These are phyloP conservation scores for Pogonognathellus flavescens DNA, from an alignment of 1,140 invertebrate species.

Conservation along the genomic window DNA sequence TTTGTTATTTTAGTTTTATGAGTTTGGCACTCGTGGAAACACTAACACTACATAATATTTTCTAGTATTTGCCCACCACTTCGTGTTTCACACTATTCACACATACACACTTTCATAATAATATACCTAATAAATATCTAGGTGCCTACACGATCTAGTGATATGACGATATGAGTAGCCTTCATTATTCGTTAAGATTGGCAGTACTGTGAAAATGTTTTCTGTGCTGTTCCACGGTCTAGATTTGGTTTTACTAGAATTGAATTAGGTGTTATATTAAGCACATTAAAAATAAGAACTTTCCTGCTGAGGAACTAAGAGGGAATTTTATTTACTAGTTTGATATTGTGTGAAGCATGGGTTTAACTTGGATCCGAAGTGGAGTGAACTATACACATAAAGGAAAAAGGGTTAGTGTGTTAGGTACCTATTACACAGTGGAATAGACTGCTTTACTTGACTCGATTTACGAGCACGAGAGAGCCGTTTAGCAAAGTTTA, in stretches of 20 bases:
- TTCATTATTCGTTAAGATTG: not conserved
- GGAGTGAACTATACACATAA: conserved; percentile 9
- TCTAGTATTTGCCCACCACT: not conserved
- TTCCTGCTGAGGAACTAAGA: not conserved
- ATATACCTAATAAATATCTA: not conserved
- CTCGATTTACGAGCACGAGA: conserved; percentile 47
- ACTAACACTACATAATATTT: too few relatives aligned
- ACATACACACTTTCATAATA: not conserved
- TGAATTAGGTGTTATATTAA: conserved; percentile 47
- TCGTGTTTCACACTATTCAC: not conserved
- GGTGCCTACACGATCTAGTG: not conserved
- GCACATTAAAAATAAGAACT: conserved; percentile 46
- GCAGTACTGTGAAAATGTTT: not conserved
- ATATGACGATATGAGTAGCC: too few relatives aligned
- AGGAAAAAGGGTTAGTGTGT: conserved; percentile 22
- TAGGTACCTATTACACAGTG: conserved; percentile 19
- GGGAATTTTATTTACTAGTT: conserved; percentile 32
- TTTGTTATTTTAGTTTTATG: too few relatives aligned
- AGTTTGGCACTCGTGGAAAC: too few relatives aligned
- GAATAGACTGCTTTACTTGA: conserved; percentile 3
- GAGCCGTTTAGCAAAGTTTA: conserved; percentile 48
- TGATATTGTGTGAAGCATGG: conserved; percentile 6
- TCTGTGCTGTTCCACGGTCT: not conserved
- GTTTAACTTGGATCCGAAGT: not conserved
- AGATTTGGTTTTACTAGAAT: conserved; percentile 20